Percentiles rank a stretch among this genome's conserved stretches.
Conservation (phyloP, 2,888 invertebrate genomes). For the Drosophila bunnanda region DNA sequence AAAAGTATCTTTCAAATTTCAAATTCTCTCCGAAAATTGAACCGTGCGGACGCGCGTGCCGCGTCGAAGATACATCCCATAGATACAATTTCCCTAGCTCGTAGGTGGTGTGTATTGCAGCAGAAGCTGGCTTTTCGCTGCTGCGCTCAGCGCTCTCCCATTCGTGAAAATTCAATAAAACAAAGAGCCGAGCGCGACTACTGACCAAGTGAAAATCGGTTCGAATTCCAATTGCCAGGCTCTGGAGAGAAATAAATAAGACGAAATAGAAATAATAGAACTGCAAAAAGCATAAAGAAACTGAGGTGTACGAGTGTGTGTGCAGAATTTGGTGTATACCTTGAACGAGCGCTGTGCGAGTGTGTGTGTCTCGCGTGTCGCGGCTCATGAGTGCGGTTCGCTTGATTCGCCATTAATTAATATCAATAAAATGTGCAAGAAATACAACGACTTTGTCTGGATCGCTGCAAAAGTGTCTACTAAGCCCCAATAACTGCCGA, state of each 20-base stretch:
- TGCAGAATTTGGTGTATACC: conserved; percentile 80
- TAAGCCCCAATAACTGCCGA: conserved; percentile 81
- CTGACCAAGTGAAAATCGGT: conserved; percentile 42
- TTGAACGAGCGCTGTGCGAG: conserved; percentile 39
- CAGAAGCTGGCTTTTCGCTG: conserved; percentile 65
- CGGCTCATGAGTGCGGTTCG: background rate
- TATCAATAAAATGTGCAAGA: conserved; percentile 52
- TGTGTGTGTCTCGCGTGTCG: conserved; percentile 40
- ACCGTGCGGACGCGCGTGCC: conserved; percentile 67
- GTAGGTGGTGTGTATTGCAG: conserved; percentile 75
- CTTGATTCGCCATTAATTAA: conserved; percentile 46
- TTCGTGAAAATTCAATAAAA: conserved; percentile 53
- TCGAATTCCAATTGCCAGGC: conserved; percentile 51
- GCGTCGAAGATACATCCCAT: conserved; percentile 56
- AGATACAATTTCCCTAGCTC: conserved; percentile 72
- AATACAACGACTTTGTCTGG: conserved; percentile 69
- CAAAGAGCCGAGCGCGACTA: conserved; percentile 45
- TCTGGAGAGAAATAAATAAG: conserved; percentile 29
- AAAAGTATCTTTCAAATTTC: conserved; percentile 43
- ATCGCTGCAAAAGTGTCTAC: conserved; percentile 80
- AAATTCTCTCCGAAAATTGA: conserved; percentile 58
- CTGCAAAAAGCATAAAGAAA: conserved; percentile 22
- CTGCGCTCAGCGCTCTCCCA: conserved; percentile 55
- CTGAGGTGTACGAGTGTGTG: conserved; percentile 46
- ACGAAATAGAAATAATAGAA: conserved; percentile 37